Evolutionary conservation across 2,113 vertebrate genomes (phyloP), one percentile per base, ranked within the genome.

Genomic region (Cettia cetti): DNA sequence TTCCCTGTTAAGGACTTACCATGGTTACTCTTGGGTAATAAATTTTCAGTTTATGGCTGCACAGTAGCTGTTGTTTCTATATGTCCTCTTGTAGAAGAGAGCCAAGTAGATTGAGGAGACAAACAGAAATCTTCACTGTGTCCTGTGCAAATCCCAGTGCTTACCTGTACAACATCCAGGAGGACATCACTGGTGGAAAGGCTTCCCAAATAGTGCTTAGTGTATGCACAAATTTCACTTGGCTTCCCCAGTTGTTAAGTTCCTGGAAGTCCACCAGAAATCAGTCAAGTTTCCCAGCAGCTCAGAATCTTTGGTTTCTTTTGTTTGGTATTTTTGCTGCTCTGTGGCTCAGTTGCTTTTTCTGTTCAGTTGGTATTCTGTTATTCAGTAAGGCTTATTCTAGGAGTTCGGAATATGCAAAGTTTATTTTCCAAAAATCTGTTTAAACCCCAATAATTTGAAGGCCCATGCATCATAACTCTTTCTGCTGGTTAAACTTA

Each of bases 201-300:
- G 17, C n/a, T 81, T 90, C 54, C 64, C 56, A 49, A 47, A 37
- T 0, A 16, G 17, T 35, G 26, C 39, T 40, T 15, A 26, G 7
- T 40, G n/a, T 26, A 8, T 39, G 23, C 53, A 45, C 42, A 35
- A 11, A 47, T 49, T 69, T 69, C 47, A 28, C 27, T 28, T 37
- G 26, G 4, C 31, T 69, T 63, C 22, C 22, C 0, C 0, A 83
- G 9, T 19, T 15, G 1, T 17, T 31, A 27, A 40, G 4, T 56
- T 49, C 21, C 12, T 35, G 4, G 9, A 69, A 61, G 12, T 61
- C 31, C 9, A 8, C 7, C 49, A 42, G 70, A 54, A 82, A 40
- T 56, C 30, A 56, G 8, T 76, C 17, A 49, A 20, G 30, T 42
- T 76, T 61, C 40, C 76, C 47, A 61, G 11, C 30, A 45, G 28